Conservation (phyloP, 2,888 invertebrate species). For the Sphaerophoria taeniata region DNA sequence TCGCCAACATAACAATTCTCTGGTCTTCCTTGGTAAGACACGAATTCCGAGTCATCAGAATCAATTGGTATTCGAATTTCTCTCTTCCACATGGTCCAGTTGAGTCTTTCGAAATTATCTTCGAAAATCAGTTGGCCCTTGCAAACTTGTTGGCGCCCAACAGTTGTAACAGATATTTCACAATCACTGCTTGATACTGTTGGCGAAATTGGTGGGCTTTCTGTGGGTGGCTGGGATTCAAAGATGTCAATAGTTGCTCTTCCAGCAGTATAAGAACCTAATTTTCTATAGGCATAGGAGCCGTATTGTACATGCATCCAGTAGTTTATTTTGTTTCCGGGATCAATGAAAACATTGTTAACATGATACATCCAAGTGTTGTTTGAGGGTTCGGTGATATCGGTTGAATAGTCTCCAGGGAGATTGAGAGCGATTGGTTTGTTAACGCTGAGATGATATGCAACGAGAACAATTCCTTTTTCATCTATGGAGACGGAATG, state of each 20-base stretch:
- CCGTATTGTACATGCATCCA: conserved; percentile 84
- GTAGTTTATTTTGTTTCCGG: conserved; percentile 85
- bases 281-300: conserved; percentile 25
- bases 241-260: neutral
- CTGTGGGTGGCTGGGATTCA: neutral
- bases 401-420: conserved; percentile 84
- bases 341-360: conserved; percentile 81
- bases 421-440: conserved; percentile 83
- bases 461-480: conserved; percentile 84
- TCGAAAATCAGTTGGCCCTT: conserved; percentile 85
- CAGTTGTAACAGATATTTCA: conserved; percentile 49
- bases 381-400: conserved; percentile 82
- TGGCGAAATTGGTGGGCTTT: neutral
- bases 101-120: conserved; percentile 85
- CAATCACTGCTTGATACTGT: neutral
- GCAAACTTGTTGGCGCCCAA: conserved; percentile 79
- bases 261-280: conserved; percentile 20
- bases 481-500: conserved; percentile 16
- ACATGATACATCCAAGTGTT: conserved; percentile 85
- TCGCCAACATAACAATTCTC: conserved; percentile 79
- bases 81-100: conserved; percentile 84
- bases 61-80: conserved; percentile 85
- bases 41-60: conserved; percentile 83
- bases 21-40: conserved; percentile 81
- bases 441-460: conserved; percentile 87